These are phyloP conservation scores for Columba livia DNA, from an alignment of 2,113 vertebrate species.

Conservation along the genomic window DNA sequence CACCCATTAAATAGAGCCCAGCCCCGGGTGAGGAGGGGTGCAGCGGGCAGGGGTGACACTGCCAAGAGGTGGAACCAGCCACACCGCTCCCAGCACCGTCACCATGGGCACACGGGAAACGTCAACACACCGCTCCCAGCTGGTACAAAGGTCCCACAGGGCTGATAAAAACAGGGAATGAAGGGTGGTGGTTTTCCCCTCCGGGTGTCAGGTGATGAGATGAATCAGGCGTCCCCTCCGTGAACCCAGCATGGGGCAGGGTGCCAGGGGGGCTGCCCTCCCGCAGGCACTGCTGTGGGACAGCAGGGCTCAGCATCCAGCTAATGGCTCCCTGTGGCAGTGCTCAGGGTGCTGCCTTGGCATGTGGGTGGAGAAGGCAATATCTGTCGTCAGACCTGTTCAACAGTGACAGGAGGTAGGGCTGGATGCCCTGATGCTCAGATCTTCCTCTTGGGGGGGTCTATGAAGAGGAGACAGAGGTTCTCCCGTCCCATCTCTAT, in stretches of 20 bases:
- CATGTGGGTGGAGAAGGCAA: rapidly evolving
- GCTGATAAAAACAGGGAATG: neutral
- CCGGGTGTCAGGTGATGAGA: rapidly evolving
- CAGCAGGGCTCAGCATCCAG: rapidly evolving
- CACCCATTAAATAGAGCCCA: neutral
- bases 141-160: neutral
- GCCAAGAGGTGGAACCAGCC: rapidly evolving
- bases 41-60: neutral
- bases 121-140: neutral
- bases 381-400: rapidly evolving
- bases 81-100: rapidly evolving
- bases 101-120: neutral
- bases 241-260: neutral
- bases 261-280: neutral
- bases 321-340: neutral
- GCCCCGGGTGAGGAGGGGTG: neutral
- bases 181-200: neutral
- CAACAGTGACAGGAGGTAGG: neutral
- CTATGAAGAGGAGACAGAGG: neutral
- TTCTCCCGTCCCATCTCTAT: neutral
- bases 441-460: neutral
- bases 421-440: neutral
- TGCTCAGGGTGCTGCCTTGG: neutral
- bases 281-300: neutral
- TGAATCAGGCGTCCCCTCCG: neutral